phyloP scores from a whole-genome alignment of 2,113 vertebrate genomes.

The Alethe castanea region DNA sequence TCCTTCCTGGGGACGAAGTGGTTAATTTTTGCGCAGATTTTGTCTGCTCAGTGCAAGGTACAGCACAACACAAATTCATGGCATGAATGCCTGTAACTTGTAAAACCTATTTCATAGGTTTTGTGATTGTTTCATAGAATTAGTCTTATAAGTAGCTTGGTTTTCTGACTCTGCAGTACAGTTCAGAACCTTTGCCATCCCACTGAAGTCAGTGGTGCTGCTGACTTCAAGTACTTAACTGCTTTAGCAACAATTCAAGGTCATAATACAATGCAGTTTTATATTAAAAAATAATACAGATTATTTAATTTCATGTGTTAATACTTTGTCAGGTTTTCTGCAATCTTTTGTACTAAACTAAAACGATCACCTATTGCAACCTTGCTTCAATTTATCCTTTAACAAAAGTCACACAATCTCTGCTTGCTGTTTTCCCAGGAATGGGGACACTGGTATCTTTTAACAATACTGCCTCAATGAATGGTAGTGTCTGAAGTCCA shows the following conservation, averaged over 20 bases:
- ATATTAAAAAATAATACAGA: background rate
- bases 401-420: background rate
- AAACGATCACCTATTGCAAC: background rate
- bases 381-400: background rate
- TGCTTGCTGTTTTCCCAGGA: background rate
- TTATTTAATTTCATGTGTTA: background rate
- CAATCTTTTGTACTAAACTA: background rate
- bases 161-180: background rate
- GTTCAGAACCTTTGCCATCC: background rate
- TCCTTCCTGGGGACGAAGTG: background rate
- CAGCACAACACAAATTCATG: background rate
- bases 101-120: background rate
- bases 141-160: background rate
- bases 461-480: background rate
- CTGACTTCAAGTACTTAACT: background rate
- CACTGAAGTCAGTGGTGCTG: background rate
- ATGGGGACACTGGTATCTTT: background rate
- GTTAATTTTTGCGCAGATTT: background rate
- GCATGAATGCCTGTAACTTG: background rate
- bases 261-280: background rate
- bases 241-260: background rate
- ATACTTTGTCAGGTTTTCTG: background rate
- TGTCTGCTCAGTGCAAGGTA: background rate
- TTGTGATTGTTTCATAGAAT: background rate
- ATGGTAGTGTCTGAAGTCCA: background rate